Evolutionary conservation across 1,140 invertebrate genomes (phyloP).

Genomic region (Aphelenchoides fujianensis): DNA sequence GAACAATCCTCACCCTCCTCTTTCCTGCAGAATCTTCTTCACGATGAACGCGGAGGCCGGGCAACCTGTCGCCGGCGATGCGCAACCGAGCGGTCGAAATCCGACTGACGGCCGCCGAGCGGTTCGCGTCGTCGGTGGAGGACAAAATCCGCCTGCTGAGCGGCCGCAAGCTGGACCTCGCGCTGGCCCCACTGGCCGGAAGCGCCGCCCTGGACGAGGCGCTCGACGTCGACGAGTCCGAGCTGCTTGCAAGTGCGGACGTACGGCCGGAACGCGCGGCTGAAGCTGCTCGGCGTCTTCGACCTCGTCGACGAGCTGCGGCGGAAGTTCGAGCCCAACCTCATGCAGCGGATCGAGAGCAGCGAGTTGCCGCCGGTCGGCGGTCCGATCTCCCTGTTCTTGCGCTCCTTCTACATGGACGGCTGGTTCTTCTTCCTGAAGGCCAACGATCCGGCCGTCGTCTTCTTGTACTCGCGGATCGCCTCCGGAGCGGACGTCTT

Average conservation of each 20-base stretch:
- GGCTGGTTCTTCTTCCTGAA: not conserved
- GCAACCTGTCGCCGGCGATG: constrained; percentile 95
- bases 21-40: constrained; percentile 74
- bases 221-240: not conserved
- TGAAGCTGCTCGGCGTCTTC: not conserved
- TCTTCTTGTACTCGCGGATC: constrained; percentile 5
- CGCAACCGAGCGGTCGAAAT: constrained; percentile 93
- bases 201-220: not conserved
- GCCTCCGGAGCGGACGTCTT: not conserved
- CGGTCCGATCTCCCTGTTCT: not conserved
- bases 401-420: not conserved
- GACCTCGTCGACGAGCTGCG: not conserved
- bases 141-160: constrained; percentile 14
- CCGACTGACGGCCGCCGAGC: constrained; percentile 67
- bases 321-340: not conserved
- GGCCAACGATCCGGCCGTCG: not conserved
- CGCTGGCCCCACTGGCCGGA: not conserved
- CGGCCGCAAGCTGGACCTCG: not conserved
- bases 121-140: constrained; percentile 5
- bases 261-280: not conserved
- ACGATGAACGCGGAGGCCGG: constrained; percentile 90
- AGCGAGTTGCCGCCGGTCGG: not conserved
- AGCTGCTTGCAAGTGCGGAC: not conserved
- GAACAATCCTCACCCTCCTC: not conserved
- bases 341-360: not conserved